Evolutionary conservation across 2,797 vertebrate genomes (phyloP), one percentile per base, ranked within the genome.

Genomic region (Oryzias sinensis): DNA sequence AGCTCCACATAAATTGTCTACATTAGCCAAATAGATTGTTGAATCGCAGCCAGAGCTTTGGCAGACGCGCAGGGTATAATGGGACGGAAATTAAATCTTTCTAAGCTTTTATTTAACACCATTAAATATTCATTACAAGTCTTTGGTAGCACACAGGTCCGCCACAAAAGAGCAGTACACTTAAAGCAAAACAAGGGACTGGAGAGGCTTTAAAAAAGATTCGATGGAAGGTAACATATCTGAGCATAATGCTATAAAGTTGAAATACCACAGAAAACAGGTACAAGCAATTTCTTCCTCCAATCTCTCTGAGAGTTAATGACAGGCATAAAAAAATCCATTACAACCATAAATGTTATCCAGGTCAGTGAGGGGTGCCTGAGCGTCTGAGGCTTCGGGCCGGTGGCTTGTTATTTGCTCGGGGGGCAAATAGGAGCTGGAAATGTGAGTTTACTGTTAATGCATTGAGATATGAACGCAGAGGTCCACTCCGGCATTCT

Each of bases 281-380:
- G 88, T 76, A 83, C 83, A 87, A 87, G 87, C 86, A 86, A 92
- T 91, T 87, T 89, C 84, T 87, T 80, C 74, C 76, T 82, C 82
- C 81, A 85, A 83, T 84, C 83, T 90, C 77, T 84, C 79, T 85
- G 79, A 55, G 56, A 89, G 86, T 93, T 93, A 93, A 93, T 93
- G 92, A 92, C 73, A 2, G 86, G 87, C 87, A 92, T 93, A 91
- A 93, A 93, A 90, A 93, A 93, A 91, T 89, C 92, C 91, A 93
- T 93, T 93, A 92, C 88, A 90, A 91, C 92, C 90, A 91, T 92
- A 93, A 93, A 93, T 92, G 92, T 92, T 93, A 92, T 93, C 33
- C 89, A 84, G 91, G 91, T 91, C 90, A 90, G 84, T 41, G 76
- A 83, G 87, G 87, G 88, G 77, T 83, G 83, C 77, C 66, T 74